A percentile compares a stretch with the other conserved stretches of the same genome.
phyloP scores from a whole-genome alignment of 2,797 vertebrate species.

The Zenarchopterus dispar region DNA sequence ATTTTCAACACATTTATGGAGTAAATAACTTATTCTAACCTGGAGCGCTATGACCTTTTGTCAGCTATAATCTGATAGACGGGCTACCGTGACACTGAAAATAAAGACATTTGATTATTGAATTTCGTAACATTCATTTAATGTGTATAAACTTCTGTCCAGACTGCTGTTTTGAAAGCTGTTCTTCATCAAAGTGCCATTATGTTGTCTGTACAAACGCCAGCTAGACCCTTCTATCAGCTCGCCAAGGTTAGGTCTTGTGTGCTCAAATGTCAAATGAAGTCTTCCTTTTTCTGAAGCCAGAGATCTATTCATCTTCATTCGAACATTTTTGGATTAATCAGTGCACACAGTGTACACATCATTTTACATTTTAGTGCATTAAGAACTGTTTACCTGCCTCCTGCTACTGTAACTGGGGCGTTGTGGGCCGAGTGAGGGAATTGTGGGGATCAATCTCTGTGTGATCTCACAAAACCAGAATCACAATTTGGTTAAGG shows the following conservation, averaged over 20 bases:
- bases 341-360: neutral
- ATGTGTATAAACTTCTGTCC: neutral
- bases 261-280: conserved; percentile 30
- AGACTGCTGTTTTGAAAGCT: conserved; percentile 25
- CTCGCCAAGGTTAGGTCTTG: conserved; percentile 40
- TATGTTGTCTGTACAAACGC: conserved; percentile 19
- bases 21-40: neutral
- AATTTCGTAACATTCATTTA: neutral
- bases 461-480: too few species aligned
- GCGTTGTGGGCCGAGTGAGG: too few species aligned
- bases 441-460: too few species aligned
- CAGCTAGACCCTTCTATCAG: conserved; percentile 24
- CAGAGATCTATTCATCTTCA: conserved; percentile 1
- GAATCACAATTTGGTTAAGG: too few species aligned
- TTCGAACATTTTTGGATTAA: conserved; percentile 4
- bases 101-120: neutral
- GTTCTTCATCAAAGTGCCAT: conserved; percentile 11
- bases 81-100: neutral
- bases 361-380: conserved; percentile 3
- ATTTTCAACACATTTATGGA: too few species aligned
- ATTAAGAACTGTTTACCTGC: conserved; percentile 9
- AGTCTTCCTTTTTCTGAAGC: neutral
- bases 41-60: neutral
- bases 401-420: neutral
- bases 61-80: too few species aligned